phyloP scores from a whole-genome alignment of 2,797 vertebrate genomes.

The Centroberyx gerrardi region DNA sequence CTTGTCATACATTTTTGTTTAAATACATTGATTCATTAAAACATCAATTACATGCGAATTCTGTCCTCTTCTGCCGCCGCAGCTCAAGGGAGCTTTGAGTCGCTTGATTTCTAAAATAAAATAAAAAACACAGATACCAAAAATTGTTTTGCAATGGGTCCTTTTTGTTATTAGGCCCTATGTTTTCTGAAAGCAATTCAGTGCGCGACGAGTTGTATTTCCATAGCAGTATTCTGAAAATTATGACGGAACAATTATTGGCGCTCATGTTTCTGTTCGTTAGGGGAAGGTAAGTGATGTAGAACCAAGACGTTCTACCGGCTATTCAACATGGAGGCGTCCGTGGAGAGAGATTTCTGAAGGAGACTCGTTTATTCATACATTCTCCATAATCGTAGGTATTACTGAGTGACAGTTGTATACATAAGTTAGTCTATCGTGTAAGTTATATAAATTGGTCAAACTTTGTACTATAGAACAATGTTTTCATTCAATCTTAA shows the following conservation, averaged over 20 bases:
- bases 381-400: slow-evolving; percentile 1
- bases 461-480: neutral
- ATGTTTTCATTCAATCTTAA: rapidly evolving
- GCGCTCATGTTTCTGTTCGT: slow-evolving; percentile 7
- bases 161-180: too few relatives aligned
- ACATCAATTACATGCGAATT: too few relatives aligned
- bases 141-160: too few relatives aligned
- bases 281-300: slow-evolving; percentile 37
- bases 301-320: slow-evolving; percentile 59
- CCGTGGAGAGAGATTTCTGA: slow-evolving; percentile 61
- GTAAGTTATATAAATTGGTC: neutral
- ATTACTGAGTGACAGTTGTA: rapidly evolving
- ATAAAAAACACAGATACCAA: too few relatives aligned
- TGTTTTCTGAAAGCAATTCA: neutral
- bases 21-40: too few relatives aligned
- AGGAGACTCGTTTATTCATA: slow-evolving; percentile 67
- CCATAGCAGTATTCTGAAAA: too few relatives aligned
- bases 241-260: slow-evolving; percentile 50
- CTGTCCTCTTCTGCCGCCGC: too few relatives aligned
- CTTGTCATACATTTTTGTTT: too few relatives aligned
- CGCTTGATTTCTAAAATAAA: too few relatives aligned
- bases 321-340: slow-evolving; percentile 65
- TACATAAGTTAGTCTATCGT: rapidly evolving
- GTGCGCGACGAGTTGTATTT: too few relatives aligned
- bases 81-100: too few relatives aligned